phyloP scores from a whole-genome alignment of 2,113 vertebrate genomes.

The Coptodon rendalli region DNA sequence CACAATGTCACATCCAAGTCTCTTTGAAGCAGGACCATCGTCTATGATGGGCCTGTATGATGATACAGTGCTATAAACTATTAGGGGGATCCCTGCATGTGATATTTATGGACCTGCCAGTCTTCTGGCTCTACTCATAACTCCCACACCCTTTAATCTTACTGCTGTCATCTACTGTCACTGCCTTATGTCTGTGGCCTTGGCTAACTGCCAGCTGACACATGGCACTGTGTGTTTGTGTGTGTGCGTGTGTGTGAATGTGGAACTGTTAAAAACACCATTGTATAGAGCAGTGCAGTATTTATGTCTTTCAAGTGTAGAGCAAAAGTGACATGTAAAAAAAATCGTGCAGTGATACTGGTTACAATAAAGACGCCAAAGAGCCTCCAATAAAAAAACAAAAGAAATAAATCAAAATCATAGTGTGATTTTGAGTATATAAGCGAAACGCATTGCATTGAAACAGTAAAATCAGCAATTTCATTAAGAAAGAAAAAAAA shows the following conservation, averaged over 20 bases:
- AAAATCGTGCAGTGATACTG: not conserved
- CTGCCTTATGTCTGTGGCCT: slow-evolving; percentile 53
- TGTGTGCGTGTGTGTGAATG: not conserved
- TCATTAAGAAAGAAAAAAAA: slow-evolving; percentile 16
- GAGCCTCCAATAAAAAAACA: not conserved
- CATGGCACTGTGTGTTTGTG: not conserved
- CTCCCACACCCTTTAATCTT: slow-evolving; percentile 55
- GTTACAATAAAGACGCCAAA: not conserved
- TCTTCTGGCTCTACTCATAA: slow-evolving; percentile 39
- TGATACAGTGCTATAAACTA: slow-evolving; percentile 31
- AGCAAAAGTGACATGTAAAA: not conserved
- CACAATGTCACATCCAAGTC: not conserved
- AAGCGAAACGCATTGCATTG: not conserved
- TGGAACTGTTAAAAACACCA: not conserved
- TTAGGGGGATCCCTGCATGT: slow-evolving; percentile 41
- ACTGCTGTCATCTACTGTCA: slow-evolving; percentile 52
- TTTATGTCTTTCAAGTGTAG: slow-evolving; percentile 13
- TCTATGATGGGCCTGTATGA: slow-evolving; percentile 3
- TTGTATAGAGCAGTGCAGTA: not conserved
- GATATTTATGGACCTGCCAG: slow-evolving; percentile 60
- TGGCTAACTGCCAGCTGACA: slow-evolving; percentile 39
- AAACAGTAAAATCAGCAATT: not conserved
- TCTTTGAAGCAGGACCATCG: not conserved
- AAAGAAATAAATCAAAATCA: not conserved
- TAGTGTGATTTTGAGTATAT: not conserved